Evolutionary conservation across 2,113 vertebrate species (phyloP).

Genomic region (Taxidea taxus): DNA sequence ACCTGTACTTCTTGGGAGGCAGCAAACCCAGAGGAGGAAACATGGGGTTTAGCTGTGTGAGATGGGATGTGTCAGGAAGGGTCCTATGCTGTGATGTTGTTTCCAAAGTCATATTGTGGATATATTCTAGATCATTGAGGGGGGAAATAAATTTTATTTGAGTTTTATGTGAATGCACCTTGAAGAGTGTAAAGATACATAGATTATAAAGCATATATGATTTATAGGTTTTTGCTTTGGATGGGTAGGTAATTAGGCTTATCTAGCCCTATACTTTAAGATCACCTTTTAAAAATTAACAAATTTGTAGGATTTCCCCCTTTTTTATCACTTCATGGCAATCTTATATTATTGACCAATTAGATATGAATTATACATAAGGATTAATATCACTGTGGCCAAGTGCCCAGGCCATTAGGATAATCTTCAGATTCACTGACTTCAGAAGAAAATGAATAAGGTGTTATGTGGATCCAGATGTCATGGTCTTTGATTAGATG

Average conservation of each 20-base stretch:
- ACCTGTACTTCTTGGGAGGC: slow-evolving; percentile 29
- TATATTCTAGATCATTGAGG: not conserved
- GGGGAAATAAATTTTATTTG: not conserved
- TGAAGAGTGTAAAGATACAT: not conserved
- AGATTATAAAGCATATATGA: not conserved
- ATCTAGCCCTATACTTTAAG: not conserved
- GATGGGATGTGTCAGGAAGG: not conserved
- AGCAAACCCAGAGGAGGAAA: slow-evolving; percentile 15
- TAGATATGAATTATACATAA: not conserved
- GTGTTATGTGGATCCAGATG: not conserved
- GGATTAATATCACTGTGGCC: not conserved
- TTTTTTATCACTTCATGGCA: not conserved
- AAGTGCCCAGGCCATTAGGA: not conserved
- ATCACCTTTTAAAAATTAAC: not conserved
- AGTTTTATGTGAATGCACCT: not conserved
- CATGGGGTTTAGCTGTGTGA: not conserved
- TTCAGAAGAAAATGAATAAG: not conserved
- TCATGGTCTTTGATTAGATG: not conserved
- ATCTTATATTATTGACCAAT: not conserved
- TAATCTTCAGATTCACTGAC: not conserved
- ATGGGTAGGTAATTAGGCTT: not conserved
- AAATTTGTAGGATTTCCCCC: not conserved
- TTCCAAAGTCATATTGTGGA: not conserved
- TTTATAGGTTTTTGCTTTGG: not conserved
- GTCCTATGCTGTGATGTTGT: not conserved